phyloP scores from a whole-genome alignment of 2,888 invertebrate species.

The Agrochola litura region DNA sequence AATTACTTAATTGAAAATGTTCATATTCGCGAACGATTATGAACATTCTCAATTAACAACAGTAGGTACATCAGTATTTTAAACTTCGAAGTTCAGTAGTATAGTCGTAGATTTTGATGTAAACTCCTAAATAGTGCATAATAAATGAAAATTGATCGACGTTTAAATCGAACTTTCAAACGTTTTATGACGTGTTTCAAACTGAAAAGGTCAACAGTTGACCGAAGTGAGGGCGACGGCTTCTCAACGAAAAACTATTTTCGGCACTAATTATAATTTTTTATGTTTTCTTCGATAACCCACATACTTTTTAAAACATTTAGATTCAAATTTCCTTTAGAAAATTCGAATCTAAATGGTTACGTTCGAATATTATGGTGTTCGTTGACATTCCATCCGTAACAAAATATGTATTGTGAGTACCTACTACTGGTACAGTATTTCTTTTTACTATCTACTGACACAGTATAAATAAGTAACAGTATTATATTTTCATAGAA shows the following conservation, averaged over 20 bases:
- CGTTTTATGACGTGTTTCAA: constrained; percentile 29
- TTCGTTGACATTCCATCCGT: neutral
- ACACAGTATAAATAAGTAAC: no score
- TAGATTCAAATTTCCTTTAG: neutral
- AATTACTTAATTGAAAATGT: no score
- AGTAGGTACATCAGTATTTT: no score
- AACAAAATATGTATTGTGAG: neutral
- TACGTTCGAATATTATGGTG: neutral
- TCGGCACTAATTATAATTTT: neutral
- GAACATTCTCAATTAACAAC: no score
- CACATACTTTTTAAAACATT: neutral
- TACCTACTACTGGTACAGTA: no score
- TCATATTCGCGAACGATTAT: no score
- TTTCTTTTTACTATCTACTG: no score
- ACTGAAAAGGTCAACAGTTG: constrained; percentile 44
- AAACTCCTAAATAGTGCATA: neutral
- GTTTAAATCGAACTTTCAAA: neutral
- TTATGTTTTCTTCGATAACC: neutral
- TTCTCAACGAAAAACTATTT: constrained; percentile 11
- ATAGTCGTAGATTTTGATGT: no score
- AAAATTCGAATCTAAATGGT: neutral
- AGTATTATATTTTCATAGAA: no score
- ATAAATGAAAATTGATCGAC: constrained; percentile 6
- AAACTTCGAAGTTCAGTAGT: no score
- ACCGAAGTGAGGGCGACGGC: neutral